Base-by-base conservation (phyloP, 2,888 invertebrate genomes). In the Leucophora obtusa region DNA sequence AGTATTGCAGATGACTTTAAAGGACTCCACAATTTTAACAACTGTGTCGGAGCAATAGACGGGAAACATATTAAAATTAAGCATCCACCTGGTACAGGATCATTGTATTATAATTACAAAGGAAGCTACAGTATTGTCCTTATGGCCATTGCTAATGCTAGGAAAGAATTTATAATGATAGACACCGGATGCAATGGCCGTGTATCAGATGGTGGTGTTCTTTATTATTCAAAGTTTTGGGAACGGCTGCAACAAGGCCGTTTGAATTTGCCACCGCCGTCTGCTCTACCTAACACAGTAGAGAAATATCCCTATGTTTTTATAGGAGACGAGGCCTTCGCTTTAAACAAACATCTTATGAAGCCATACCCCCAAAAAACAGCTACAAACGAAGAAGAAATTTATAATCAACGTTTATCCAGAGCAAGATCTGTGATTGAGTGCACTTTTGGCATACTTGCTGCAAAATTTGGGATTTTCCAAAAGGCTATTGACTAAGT, bases 121-220 rank as follows among this genome's bases (percentile, higher is more conserved):
- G 54, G 65, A 11, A 58, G 54, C 28, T 59, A 53, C 24, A 70
- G 76, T 38, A 76, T 76, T 21, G 70, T 70, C 21, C 76, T 76
- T 54, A 76, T 76, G 65, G 76, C 63, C 8, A 69, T 70, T 33
- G 62, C 35, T 24, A 75, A 69, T 62, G 69, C 69, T 50, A 75
- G 54, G 60, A 62, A 75, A 62, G 35, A 75, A 62, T 75, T 75
- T 54, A 69, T 76, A 24, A 76, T 76, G 69, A 51, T 69, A 35
- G 79, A 79, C 58, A 63, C 71, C 21, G 74, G 79, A 28, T 73
- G 69, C 50, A 79, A 79, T 69, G 79, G 74, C 21, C 79, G 79
- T 33, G 54, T 73, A 35, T 60, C 72, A 50, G 72, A 78, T 72
- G 72, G 74, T 79, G 73, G 78, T 43, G 72, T 78, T 58, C 35